These are phyloP conservation scores for Stegodyphus dumicola DNA, from an alignment of 1,140 invertebrate genomes.

Conservation along the genomic window DNA sequence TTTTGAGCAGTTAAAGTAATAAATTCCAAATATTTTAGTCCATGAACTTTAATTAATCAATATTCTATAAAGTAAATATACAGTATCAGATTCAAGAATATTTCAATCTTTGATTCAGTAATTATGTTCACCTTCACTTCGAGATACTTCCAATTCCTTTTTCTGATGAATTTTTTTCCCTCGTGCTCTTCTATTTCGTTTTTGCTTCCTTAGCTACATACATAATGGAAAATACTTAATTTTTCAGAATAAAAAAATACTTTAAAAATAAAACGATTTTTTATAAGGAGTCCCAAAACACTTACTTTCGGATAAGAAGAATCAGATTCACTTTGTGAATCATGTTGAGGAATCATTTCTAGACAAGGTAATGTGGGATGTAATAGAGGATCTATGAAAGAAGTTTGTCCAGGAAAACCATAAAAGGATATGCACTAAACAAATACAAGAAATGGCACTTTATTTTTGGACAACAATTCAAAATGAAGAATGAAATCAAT, in stretches of 20 bases:
- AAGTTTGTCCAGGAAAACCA: constrained; percentile 31
- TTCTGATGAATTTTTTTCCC: constrained; percentile 3
- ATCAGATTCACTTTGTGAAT: constrained; percentile 48
- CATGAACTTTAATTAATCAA: too few species aligned
- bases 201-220: constrained; percentile 36
- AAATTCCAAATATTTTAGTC: too few species aligned
- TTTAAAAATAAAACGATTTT: neutral
- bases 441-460: neutral
- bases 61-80: too few species aligned
- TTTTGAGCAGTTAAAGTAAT: too few species aligned
- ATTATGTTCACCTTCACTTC: neutral
- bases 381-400: neutral
- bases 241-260: neutral
- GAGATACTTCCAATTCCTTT: neutral
- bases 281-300: neutral
- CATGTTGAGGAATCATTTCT: neutral
- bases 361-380: constrained; percentile 20
- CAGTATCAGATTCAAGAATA: too few species aligned
- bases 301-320: constrained; percentile 25
- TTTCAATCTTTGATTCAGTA: too few species aligned
- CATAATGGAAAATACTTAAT: neutral
- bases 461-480: neutral
- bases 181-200: constrained; percentile 15
- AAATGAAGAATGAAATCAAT: neutral
- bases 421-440: constrained; percentile 25